Percentiles rank a stretch among this genome's conserved stretches.
phyloP scores from a whole-genome alignment of 2,888 invertebrate species.

The Ophonus ardosiacus region DNA sequence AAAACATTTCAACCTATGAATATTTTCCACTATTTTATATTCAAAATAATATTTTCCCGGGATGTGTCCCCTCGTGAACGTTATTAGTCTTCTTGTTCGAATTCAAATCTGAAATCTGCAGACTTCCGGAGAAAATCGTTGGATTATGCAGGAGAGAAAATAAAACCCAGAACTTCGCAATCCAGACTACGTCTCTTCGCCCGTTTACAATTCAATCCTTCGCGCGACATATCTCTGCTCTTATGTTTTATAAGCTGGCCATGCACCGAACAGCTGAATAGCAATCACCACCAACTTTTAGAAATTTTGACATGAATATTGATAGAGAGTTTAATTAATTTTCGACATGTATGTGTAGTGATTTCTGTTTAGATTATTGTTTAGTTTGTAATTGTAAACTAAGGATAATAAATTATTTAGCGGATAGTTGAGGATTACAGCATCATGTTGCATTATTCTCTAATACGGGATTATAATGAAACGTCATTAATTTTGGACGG shows the following conservation, averaged over 20 bases:
- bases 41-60: neutral
- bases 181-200: neutral
- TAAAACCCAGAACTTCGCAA: constrained; percentile 12
- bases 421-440: neutral
- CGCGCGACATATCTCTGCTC: constrained; percentile 20
- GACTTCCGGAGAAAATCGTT: constrained; percentile 2
- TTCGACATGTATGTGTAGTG: neutral
- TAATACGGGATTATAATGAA: neutral
- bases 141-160: constrained; percentile 28
- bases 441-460: neutral
- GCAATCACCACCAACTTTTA: neutral
- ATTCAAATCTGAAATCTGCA: neutral
- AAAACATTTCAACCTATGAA: too few species aligned
- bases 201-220: constrained; percentile 25
- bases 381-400: neutral
- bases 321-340: neutral
- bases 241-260: constrained; percentile 15
- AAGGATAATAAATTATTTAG: neutral
- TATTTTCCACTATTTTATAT: too few species aligned
- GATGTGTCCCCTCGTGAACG: neutral
- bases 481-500: neutral
- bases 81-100: neutral
- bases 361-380: neutral
- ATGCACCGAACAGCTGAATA: neutral
- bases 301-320: neutral